phyloP scores from a whole-genome alignment of 2,797 vertebrate genomes.

The Sylvia borin region DNA sequence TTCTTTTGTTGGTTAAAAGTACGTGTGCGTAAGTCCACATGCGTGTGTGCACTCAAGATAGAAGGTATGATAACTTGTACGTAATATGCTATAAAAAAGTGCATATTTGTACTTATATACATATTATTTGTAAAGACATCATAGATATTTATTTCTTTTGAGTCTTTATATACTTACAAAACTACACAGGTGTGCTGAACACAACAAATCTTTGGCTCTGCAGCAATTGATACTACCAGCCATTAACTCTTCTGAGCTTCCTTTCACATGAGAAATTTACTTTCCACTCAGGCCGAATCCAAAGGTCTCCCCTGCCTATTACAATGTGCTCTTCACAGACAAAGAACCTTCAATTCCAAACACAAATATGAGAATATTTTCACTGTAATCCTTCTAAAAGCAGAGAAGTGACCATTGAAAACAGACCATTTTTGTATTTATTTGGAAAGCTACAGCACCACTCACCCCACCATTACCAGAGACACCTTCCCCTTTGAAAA shows the following conservation, averaged over 20 bases:
- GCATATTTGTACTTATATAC: background rate
- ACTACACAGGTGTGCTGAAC: background rate
- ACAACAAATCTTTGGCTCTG: background rate
- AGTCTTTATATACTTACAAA: background rate
- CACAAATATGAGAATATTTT: background rate
- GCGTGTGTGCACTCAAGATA: accelerated
- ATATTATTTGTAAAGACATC: background rate
- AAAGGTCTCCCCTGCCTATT: background rate
- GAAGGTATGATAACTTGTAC: background rate
- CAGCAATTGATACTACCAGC: background rate
- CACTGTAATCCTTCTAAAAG: background rate
- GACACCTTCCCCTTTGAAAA: background rate
- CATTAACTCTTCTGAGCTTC: background rate
- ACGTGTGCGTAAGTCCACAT: accelerated
- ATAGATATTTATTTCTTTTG: background rate
- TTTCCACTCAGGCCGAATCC: background rate
- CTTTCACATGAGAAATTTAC: background rate
- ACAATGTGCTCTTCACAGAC: background rate
- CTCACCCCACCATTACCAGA: background rate
- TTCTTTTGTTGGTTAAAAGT: background rate
- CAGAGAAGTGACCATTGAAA: background rate
- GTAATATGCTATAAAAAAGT: background rate
- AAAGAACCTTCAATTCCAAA: background rate
- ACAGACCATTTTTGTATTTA: background rate
- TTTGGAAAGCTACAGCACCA: accelerated